Evolutionary conservation across 2,888 invertebrate genomes (phyloP).

Genomic region (Ochropacha duplaris): DNA sequence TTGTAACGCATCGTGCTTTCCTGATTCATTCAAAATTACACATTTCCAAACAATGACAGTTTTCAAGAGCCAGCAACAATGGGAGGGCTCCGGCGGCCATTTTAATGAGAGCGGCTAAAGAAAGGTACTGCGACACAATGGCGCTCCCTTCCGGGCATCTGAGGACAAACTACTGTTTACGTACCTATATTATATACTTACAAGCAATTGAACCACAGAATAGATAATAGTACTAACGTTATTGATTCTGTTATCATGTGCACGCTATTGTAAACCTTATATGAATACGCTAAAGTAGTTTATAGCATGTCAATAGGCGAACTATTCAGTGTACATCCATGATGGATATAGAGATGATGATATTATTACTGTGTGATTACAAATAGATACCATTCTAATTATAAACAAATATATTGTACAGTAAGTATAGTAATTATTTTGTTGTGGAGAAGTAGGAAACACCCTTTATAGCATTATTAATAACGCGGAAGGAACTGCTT

Average conservation of each 20-base stretch:
- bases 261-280: not conserved
- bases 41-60: not conserved
- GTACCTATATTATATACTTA: not conserved
- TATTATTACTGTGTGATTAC: not conserved
- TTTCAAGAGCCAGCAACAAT: slow-evolving; percentile 21
- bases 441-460: not conserved
- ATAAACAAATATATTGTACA: too few relatives aligned
- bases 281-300: not conserved
- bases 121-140: slow-evolving; percentile 7
- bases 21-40: not conserved
- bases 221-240: too few relatives aligned
- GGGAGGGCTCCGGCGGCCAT: slow-evolving; percentile 22
- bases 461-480: not conserved
- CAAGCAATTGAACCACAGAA: not conserved
- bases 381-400: too few relatives aligned
- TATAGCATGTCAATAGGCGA: not conserved
- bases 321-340: not conserved
- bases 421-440: not conserved
- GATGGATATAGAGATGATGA: not conserved
- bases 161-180: not conserved
- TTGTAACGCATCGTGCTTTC: not conserved
- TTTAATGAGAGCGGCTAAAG: slow-evolving; percentile 31
- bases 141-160: slow-evolving; percentile 3
- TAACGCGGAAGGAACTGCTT: not conserved
- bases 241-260: not conserved